These are phyloP conservation scores for Hippoglossus hippoglossus DNA, from an alignment of 2,797 vertebrate species.

Conservation along the genomic window DNA sequence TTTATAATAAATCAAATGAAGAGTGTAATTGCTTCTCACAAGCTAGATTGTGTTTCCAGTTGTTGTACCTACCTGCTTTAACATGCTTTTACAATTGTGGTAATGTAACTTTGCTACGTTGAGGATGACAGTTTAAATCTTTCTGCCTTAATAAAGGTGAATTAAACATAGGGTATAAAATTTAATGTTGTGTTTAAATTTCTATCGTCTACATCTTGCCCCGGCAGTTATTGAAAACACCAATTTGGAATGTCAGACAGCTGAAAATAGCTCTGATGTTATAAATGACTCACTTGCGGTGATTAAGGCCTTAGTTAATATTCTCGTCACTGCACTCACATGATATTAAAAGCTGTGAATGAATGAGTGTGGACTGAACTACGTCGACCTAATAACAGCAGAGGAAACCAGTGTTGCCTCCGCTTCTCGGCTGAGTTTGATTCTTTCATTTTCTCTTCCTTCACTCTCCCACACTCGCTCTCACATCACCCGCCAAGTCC, in stretches of 20 bases:
- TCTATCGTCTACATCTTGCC: background rate
- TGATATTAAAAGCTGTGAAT: slow-evolving; percentile 44
- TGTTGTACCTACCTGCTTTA: background rate
- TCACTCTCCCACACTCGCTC: slow-evolving; percentile 41
- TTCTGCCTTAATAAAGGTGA: slow-evolving; percentile 13
- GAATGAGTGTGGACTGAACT: slow-evolving; percentile 35
- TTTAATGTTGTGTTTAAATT: background rate
- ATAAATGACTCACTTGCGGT: slow-evolving; percentile 39
- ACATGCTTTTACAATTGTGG: slow-evolving; percentile 11
- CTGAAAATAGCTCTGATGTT: slow-evolving; percentile 22
- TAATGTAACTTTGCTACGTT: background rate
- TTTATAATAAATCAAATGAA: background rate
- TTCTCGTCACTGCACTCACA: slow-evolving; percentile 38
- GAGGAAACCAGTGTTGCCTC: slow-evolving; percentile 11
- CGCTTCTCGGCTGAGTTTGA: background rate
- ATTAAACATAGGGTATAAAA: slow-evolving; percentile 2
- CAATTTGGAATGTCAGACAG: slow-evolving; percentile 27
- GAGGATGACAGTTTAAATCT: background rate
- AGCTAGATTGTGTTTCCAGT: background rate
- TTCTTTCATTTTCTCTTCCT: background rate
- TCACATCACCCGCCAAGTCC: slow-evolving; percentile 46
- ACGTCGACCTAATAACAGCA: slow-evolving; percentile 26
- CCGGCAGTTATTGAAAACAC: slow-evolving; percentile 4
- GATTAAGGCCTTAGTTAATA: slow-evolving; percentile 45
- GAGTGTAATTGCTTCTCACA: slow-evolving; percentile 20